Conservation (phyloP, 2,113 vertebrate genomes). For the Peromyscus polionotus region DNA sequence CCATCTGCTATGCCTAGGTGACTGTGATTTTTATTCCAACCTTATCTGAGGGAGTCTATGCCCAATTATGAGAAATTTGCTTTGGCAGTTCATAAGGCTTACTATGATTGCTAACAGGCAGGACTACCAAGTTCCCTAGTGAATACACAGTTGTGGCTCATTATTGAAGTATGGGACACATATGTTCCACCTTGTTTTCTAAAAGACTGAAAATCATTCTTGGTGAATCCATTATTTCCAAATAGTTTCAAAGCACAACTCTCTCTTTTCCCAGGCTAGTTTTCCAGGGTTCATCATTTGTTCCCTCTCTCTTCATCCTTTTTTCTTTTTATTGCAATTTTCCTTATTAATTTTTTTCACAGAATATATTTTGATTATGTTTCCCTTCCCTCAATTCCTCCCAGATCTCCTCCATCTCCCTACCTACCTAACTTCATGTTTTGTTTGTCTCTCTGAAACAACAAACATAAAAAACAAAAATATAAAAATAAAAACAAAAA, state of each 20-base stretch:
- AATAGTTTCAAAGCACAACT: background rate
- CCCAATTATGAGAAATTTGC: background rate
- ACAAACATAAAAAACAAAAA: background rate
- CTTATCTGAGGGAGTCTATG: background rate
- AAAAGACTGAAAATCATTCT: background rate
- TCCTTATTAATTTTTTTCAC: background rate
- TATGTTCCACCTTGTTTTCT: background rate
- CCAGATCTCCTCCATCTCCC: background rate
- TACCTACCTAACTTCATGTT: background rate
- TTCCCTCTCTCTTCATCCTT: background rate
- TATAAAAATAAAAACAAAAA: background rate
- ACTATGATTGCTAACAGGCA: background rate
- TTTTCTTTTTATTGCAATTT: background rate
- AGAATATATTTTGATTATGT: background rate
- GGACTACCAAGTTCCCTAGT: background rate
- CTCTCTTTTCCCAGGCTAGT: background rate
- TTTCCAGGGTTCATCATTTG: background rate
- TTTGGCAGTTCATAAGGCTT: background rate
- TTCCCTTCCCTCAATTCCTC: background rate
- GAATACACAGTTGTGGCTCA: background rate
- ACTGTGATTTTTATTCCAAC: constrained; percentile 81
- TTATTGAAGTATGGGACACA: background rate
- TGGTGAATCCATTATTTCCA: background rate
- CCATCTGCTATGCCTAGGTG: constrained; percentile 41
- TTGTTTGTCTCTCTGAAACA: background rate